Evolutionary conservation across 92 coral and sea anemone genomes (phyloP), one percentile per base, ranked within the genome.

Genomic region (Blastomussa wellsi): DNA sequence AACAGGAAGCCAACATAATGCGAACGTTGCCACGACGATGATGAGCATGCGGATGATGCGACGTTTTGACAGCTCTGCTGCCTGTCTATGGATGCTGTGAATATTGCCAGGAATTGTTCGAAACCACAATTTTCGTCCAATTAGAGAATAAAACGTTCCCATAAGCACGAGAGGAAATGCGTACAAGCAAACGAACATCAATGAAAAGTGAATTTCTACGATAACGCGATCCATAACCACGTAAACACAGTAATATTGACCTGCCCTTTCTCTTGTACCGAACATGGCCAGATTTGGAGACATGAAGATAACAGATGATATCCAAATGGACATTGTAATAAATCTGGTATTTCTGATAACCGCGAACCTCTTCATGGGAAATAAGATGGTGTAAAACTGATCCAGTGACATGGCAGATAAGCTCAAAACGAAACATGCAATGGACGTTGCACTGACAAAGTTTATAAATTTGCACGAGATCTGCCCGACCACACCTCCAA

Each of bases 1-100:
- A 38, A 87, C 79, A 26, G 93, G 93, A 33, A 90, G 78, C 91
- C 90, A 90, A 64, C 90, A 87, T 39, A 79, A 60, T 59, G 91
- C 76, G 39, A 82, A 90, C 33, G 82, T 84, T 41, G 82, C 86
- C 16, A 87, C 82, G 65, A 90, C 88, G 53, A 83, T 80, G 76
- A 88, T 55, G 17, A 90, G 72, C 93, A 90, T 82, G 68, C 89
- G 82, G 47, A 87, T 79, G 39, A 83, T 82, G 55, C 79, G 82
- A 4, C 79, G 80, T 79, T 84, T 87, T 53, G 88, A 78, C 51
- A 75, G 67, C 68, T 82, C 77, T 9, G 79, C 86, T 5, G 78
- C 79, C 20, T 53, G 79, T 72, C 79, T 36, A 17, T 82, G 86
- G 29, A 82, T 72, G 8, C 79, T 82, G 29, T 82, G 79, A 8